Percentiles rank a stretch among this genome's conserved stretches.
These are phyloP conservation scores for Upupa epops DNA, from an alignment of 2,113 vertebrate species.

Conservation along the genomic window DNA sequence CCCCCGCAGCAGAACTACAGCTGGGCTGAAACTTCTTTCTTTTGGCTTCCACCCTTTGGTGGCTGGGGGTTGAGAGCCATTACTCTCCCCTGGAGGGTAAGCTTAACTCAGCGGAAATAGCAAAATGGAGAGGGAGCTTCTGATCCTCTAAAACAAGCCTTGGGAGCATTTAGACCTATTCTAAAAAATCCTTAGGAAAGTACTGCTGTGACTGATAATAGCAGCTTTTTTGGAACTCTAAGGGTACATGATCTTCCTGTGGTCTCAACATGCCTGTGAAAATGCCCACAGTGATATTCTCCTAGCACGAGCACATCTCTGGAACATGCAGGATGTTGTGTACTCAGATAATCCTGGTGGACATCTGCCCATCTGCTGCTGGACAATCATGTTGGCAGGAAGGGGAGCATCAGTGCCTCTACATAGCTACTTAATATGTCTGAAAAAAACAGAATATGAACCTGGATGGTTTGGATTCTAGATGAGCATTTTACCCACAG, in stretches of 20 bases:
- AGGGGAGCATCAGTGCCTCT: not conserved
- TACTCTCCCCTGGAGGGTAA: too few relatives aligned
- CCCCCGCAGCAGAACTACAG: too few relatives aligned
- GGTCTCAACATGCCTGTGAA: not conserved
- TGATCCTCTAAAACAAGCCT: not conserved
- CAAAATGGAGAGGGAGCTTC: not conserved
- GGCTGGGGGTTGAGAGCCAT: too few relatives aligned
- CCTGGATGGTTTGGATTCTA: not conserved
- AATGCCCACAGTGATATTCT: not conserved
- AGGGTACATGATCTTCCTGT: not conserved
- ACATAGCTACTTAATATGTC: not conserved
- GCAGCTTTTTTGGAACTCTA: not conserved
- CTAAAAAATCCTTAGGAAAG: not conserved
- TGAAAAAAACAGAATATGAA: not conserved
- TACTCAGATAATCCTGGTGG: not conserved
- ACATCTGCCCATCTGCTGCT: not conserved
- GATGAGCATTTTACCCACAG: fast-evolving
- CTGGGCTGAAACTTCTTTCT: too few relatives aligned
- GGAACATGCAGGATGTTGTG: not conserved
- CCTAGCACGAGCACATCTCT: not conserved
- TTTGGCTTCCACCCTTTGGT: too few relatives aligned
- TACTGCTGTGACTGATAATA: not conserved
- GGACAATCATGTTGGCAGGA: not conserved
- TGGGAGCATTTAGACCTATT: not conserved
- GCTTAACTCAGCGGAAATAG: not conserved